Evolutionary conservation across 2,113 vertebrate species (phyloP).

Genomic region (Eidolon helvum): DNA sequence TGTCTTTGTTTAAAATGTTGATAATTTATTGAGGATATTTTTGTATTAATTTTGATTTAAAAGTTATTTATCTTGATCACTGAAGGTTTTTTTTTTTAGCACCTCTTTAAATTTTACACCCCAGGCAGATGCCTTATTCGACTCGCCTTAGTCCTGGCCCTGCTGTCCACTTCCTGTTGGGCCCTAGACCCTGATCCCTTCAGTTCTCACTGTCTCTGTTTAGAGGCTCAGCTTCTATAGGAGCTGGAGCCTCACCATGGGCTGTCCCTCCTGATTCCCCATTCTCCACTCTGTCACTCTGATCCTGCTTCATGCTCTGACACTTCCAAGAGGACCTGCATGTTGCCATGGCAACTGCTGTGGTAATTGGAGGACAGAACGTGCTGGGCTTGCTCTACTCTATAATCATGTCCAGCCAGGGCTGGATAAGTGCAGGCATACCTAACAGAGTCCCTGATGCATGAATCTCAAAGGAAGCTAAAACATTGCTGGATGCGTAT

Average conservation of each 20-base stretch:
- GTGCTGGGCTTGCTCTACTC: neutral
- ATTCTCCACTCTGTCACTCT: neutral
- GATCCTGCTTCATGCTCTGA: neutral
- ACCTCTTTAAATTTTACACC: neutral
- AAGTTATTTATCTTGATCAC: neutral
- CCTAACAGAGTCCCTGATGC: neutral
- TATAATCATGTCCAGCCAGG: neutral
- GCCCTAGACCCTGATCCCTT: neutral
- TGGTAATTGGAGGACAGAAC: neutral
- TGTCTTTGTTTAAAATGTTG: neutral
- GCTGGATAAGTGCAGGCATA: neutral
- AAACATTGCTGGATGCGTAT: neutral
- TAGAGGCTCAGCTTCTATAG: neutral
- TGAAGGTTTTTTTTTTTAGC: neutral
- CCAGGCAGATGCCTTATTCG: neutral
- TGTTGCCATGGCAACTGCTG: constrained; percentile 33
- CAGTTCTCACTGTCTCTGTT: neutral
- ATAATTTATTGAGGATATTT: neutral
- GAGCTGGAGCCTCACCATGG: neutral
- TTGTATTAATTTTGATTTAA: neutral
- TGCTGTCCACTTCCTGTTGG: neutral
- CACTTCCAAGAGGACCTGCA: neutral
- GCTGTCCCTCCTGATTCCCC: neutral
- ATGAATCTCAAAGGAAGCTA: neutral
- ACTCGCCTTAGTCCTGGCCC: neutral